These are phyloP conservation scores for Phania funesta DNA, from an alignment of 2,888 invertebrate species.

Conservation along the genomic window DNA sequence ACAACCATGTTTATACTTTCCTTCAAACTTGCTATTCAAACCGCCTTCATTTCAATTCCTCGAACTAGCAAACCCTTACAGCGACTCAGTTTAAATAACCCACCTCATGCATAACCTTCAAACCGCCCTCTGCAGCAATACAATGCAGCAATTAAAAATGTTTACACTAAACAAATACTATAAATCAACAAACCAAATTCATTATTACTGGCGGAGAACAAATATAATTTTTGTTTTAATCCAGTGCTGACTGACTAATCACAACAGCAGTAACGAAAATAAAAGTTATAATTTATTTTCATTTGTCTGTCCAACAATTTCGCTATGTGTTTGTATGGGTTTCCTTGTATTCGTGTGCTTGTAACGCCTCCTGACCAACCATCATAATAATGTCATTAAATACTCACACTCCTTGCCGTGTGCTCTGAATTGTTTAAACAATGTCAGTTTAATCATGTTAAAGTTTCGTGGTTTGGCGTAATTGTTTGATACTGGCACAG, in stretches of 20 bases:
- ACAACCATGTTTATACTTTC: no score
- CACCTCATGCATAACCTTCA: not conserved
- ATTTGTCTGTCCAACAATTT: not conserved
- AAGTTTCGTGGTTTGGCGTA: slow-evolving; percentile 61
- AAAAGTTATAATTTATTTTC: not conserved
- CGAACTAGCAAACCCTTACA: not conserved
- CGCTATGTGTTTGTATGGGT: not conserved
- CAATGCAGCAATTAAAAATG: not conserved
- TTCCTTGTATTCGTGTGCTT: slow-evolving; percentile 6
- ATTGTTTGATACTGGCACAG: slow-evolving; percentile 55
- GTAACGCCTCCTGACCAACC: slow-evolving; percentile 26
- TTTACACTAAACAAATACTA: slow-evolving; percentile 10
- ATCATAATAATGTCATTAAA: slow-evolving; percentile 58
- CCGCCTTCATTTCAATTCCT: not conserved
- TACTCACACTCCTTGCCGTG: slow-evolving; percentile 11
- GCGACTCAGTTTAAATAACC: not conserved
- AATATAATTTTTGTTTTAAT: slow-evolving; percentile 31
- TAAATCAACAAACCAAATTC: slow-evolving; percentile 20
- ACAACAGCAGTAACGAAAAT: slow-evolving; percentile 1
- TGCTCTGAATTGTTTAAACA: slow-evolving; percentile 47
- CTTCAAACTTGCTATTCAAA: not conserved
- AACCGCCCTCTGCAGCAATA: not conserved
- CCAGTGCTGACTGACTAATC: slow-evolving; percentile 34
- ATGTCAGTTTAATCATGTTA: slow-evolving; percentile 49
- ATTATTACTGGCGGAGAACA: slow-evolving; percentile 9